phyloP scores from a whole-genome alignment of 2,888 invertebrate genomes.

The Pegoplata infirma region DNA sequence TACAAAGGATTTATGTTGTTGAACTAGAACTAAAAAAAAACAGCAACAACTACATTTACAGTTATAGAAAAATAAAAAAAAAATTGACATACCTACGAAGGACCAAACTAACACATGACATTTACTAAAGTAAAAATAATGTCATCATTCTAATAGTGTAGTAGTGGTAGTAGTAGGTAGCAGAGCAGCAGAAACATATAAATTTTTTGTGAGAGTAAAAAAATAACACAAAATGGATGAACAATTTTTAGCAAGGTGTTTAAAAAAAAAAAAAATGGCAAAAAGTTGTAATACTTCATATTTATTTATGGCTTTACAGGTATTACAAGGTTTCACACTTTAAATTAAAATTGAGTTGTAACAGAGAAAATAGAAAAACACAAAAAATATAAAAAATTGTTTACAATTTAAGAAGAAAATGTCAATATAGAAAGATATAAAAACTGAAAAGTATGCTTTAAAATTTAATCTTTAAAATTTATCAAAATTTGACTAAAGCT shows the following conservation, averaged over 20 bases:
- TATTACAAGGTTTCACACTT: conserved; percentile 36
- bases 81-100: conserved; percentile 26
- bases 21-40: conserved; percentile 21
- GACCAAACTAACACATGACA: conserved; percentile 15
- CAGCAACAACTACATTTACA: conserved; percentile 28
- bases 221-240: not conserved
- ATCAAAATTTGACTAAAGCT: too few species aligned
- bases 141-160: conserved; percentile 29
- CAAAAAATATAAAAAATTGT: not conserved
- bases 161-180: conserved; percentile 1
- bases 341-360: conserved; percentile 26
- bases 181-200: not conserved
- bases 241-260: conserved; percentile 9
- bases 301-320: conserved; percentile 38
- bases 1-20: conserved; percentile 56
- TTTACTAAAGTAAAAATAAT: conserved; percentile 55
- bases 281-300: conserved; percentile 17
- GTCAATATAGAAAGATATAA: not conserved
- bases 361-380: not conserved
- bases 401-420: not conserved
- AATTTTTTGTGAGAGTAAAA: not conserved
- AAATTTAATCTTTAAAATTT: too few species aligned
- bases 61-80: too few species aligned
- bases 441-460: too few species aligned
- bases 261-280: conserved; percentile 1